phyloP scores from a whole-genome alignment of 2,888 invertebrate genomes.

The Sclerodermus sp. region DNA sequence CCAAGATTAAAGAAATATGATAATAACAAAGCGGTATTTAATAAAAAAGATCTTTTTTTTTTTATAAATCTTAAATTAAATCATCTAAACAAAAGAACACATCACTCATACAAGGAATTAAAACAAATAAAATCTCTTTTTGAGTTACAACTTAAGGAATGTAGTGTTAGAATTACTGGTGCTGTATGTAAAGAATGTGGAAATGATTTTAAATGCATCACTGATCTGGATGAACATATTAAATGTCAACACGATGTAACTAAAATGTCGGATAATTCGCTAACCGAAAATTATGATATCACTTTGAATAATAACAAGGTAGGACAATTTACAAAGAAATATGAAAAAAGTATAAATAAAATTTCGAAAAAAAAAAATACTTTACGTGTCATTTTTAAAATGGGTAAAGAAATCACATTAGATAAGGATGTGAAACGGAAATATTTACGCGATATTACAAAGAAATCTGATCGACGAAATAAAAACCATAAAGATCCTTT shows the following conservation, averaged over 20 bases:
- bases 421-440: conserved; percentile 29
- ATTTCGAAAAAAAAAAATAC: neutral
- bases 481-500: too few relatives aligned
- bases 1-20: too few relatives aligned
- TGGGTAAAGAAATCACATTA: conserved; percentile 32
- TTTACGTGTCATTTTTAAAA: conserved; percentile 26
- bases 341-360: conserved; percentile 1
- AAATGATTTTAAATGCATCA: conserved; percentile 34
- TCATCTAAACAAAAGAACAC: too few relatives aligned
- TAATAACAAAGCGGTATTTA: neutral
- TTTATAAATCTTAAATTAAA: conserved; percentile 20
- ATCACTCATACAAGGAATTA: too few relatives aligned
- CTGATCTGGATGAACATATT: conserved; percentile 28
- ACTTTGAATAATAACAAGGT: too few relatives aligned
- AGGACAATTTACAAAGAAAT: neutral
- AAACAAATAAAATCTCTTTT: too few relatives aligned
- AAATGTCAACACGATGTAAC: conserved; percentile 17
- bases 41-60: conserved; percentile 26
- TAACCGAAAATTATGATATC: too few relatives aligned
- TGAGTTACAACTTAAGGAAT: conserved; percentile 30
- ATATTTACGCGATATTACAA: conserved; percentile 13
- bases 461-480: too few relatives aligned
- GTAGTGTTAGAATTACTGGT: conserved; percentile 33
- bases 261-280: too few relatives aligned
- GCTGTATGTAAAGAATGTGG: conserved; percentile 33